Conservation (phyloP, 1,140 invertebrate species). For the Amyelois transitella region DNA sequence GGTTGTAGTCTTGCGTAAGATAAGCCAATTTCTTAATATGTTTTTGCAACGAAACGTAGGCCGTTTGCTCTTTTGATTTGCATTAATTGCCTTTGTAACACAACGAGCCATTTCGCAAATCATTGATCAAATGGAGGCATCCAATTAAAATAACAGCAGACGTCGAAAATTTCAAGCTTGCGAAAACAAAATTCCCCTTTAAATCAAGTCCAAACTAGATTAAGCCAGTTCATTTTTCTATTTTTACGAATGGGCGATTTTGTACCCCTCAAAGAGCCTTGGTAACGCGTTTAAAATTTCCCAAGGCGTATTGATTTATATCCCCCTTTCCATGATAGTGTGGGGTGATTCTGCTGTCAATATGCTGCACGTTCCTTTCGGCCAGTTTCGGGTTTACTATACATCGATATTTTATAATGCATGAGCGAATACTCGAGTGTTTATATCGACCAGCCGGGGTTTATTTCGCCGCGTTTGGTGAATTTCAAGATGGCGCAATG, state of each 20-base stretch:
- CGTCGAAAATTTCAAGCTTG: neutral
- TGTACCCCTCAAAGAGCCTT: slow-evolving; percentile 23
- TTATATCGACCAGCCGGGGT: neutral
- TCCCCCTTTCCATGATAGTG: slow-evolving; percentile 20
- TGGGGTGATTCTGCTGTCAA: slow-evolving; percentile 18
- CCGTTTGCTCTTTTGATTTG: too few relatives aligned
- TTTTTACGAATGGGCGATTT: neutral
- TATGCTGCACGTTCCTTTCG: slow-evolving; percentile 6
- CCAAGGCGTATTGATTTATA: slow-evolving; percentile 55
- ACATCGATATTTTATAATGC: neutral
- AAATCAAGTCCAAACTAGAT: neutral
- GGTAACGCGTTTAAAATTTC: slow-evolving; percentile 49
- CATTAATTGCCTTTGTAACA: too few relatives aligned
- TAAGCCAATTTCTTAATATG: too few relatives aligned
- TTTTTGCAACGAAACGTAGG: too few relatives aligned
- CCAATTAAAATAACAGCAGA: neutral
- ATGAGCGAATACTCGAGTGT: neutral
- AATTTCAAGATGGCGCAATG: too few relatives aligned
- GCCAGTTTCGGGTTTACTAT: neutral
- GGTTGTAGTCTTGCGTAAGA: too few relatives aligned
- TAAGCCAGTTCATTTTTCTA: neutral
- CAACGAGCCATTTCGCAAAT: too few relatives aligned
- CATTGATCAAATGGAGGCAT: neutral
- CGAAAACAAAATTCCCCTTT: neutral
- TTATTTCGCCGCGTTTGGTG: neutral